A percentile compares a stretch with the other conserved stretches of the same genome.
phyloP scores from a whole-genome alignment of 2,888 invertebrate species.

The Augiades crinisus region DNA sequence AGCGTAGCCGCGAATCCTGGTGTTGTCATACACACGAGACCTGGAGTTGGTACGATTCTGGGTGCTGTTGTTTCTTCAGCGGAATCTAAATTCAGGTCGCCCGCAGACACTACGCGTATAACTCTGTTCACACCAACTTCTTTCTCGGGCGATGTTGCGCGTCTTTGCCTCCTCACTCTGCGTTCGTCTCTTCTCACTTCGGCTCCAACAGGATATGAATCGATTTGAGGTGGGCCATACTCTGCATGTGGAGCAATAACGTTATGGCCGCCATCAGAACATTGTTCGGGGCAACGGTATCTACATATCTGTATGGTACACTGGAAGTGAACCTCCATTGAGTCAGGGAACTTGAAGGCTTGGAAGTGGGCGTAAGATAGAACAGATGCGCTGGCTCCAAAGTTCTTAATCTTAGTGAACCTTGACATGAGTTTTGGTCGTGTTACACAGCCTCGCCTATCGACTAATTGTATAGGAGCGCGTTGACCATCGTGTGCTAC shows the following conservation, averaged over 20 bases:
- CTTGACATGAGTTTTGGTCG: slow-evolving; percentile 95
- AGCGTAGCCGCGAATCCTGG: slow-evolving; percentile 95
- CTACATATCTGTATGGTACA: slow-evolving; percentile 97
- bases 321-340: slow-evolving; percentile 98
- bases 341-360: slow-evolving; percentile 97
- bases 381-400: slow-evolving; percentile 95
- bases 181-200: slow-evolving; percentile 88
- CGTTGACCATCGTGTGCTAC: slow-evolving; percentile 97
- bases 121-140: slow-evolving; percentile 94
- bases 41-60: slow-evolving; percentile 84
- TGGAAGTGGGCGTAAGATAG: slow-evolving; percentile 96
- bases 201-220: slow-evolving; percentile 79
- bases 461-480: slow-evolving; percentile 95
- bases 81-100: slow-evolving; percentile 91
- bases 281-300: slow-evolving; percentile 96
- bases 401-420: slow-evolving; percentile 97
- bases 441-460: slow-evolving; percentile 95
- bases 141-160: slow-evolving; percentile 84
- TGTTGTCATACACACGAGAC: slow-evolving; percentile 95
- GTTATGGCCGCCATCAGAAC: slow-evolving; percentile 84
- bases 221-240: slow-evolving; percentile 86
- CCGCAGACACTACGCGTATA: slow-evolving; percentile 95
- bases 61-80: slow-evolving; percentile 85
- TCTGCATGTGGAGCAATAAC: slow-evolving; percentile 81
- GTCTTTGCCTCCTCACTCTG: slow-evolving; percentile 84